These are phyloP conservation scores for Apamea monoglypha DNA, from an alignment of 2,888 invertebrate species.

Conservation along the genomic window DNA sequence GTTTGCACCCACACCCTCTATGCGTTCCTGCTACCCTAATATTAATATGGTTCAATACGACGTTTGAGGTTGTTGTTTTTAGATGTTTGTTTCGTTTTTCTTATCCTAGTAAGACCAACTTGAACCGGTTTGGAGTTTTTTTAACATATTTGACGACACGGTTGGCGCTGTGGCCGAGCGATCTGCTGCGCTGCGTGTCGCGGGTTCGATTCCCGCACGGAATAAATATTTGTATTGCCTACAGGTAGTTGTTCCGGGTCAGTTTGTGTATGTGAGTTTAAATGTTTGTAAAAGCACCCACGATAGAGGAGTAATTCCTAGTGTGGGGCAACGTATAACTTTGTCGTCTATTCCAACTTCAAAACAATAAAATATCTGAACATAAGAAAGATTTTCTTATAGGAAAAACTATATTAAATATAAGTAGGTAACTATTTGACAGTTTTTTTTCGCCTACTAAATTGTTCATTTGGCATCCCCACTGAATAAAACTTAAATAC, in stretches of 20 bases:
- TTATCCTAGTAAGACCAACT: not conserved
- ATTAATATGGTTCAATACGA: constrained; percentile 29
- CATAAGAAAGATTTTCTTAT: no score
- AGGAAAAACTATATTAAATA: not conserved
- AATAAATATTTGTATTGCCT: no score
- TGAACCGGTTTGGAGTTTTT: not conserved
- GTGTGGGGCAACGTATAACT: no score
- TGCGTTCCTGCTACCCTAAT: constrained; percentile 53
- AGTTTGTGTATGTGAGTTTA: no score
- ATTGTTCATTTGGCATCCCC: not conserved
- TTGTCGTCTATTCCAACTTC: not conserved
- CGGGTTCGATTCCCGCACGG: no score
- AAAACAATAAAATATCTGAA: not conserved
- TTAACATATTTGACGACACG: not conserved
- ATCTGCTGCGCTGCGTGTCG: no score
- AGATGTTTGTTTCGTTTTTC: not conserved
- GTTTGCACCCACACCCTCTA: constrained; percentile 53
- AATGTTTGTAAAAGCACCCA: no score
- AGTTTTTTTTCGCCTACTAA: accelerated
- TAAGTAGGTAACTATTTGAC: not conserved
- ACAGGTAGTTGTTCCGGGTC: no score
- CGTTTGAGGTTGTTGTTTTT: not conserved
- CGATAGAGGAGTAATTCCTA: no score
- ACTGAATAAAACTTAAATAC: constrained; percentile 4
- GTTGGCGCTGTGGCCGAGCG: no score